These are phyloP conservation scores for western clawed frog (Xenopus tropicalis) DNA, from an alignment of 2,113 vertebrate species.

Conservation along the genomic window DNA sequence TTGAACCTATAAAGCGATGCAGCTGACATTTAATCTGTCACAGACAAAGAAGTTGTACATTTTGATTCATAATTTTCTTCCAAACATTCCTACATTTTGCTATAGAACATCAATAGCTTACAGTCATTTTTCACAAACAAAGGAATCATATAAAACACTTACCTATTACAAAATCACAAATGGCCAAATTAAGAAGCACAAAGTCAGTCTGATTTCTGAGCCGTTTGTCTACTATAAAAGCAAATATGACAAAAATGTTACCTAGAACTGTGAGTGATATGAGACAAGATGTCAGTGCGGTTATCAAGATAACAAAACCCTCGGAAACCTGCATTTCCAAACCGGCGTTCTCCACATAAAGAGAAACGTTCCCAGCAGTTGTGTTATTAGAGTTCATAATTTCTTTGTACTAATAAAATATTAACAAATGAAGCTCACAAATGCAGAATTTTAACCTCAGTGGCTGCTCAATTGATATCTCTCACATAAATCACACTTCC, in stretches of 20 bases:
- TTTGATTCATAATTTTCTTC: no score
- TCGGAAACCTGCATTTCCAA: not conserved
- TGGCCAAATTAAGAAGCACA: conserved; percentile 24
- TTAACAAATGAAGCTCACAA: no score
- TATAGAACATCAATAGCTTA: no score
- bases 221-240: conserved; percentile 18
- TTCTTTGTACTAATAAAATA: no score
- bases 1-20: no score
- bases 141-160: not conserved
- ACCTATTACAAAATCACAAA: conserved; percentile 36
- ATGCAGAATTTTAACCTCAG: no score
- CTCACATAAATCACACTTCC: no score
- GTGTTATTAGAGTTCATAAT: not conserved
- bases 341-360: not conserved
- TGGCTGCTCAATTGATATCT: no score
- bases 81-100: no score
- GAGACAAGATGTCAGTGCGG: conserved; percentile 1
- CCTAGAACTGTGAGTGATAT: conserved; percentile 19
- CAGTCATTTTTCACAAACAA: no score
- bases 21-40: no score
- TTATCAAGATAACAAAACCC: not conserved
- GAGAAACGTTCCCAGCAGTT: not conserved
- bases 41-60: no score
- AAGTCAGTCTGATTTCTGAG: conserved; percentile 22
- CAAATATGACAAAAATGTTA: conserved; percentile 20